Conservation (phyloP, 1,140 invertebrate species). For the Conopomorpha cramerella region DNA sequence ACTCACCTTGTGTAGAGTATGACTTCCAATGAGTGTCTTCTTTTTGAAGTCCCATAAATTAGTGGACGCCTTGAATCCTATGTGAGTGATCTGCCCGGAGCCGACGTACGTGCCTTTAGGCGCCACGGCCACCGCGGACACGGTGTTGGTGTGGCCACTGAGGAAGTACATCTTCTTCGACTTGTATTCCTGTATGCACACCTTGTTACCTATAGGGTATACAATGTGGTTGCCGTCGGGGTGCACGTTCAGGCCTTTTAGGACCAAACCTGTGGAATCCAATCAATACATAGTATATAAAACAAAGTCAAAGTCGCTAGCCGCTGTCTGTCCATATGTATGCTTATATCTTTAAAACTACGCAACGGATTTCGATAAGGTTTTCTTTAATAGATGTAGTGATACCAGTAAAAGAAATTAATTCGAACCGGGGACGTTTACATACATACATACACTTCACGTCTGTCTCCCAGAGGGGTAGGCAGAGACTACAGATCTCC, state of each 20-base stretch:
- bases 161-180: slow-evolving; percentile 78
- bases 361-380: too few relatives aligned
- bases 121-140: slow-evolving; percentile 82
- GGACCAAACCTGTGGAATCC: slow-evolving; percentile 63
- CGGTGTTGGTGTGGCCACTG: slow-evolving; percentile 81
- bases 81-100: slow-evolving; percentile 87
- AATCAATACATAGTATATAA: neutral
- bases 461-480: too few relatives aligned
- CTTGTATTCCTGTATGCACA: slow-evolving; percentile 76
- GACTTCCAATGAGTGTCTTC: slow-evolving; percentile 63
- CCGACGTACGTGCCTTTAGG: slow-evolving; percentile 78
- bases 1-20: slow-evolving; percentile 81
- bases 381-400: too few relatives aligned
- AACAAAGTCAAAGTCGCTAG: too few relatives aligned
- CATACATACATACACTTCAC: too few relatives aligned
- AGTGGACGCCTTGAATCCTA: slow-evolving; percentile 86
- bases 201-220: slow-evolving; percentile 84
- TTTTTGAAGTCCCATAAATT: slow-evolving; percentile 86
- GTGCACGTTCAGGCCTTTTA: slow-evolving; percentile 75
- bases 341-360: too few relatives aligned
- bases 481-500: too few relatives aligned
- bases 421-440: too few relatives aligned
- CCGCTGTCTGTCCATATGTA: too few relatives aligned
- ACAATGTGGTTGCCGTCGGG: slow-evolving; percentile 76
- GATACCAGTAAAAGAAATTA: too few relatives aligned